Base-by-base conservation (phyloP, 2,888 invertebrate genomes). In the Lottia scabra region DNA sequence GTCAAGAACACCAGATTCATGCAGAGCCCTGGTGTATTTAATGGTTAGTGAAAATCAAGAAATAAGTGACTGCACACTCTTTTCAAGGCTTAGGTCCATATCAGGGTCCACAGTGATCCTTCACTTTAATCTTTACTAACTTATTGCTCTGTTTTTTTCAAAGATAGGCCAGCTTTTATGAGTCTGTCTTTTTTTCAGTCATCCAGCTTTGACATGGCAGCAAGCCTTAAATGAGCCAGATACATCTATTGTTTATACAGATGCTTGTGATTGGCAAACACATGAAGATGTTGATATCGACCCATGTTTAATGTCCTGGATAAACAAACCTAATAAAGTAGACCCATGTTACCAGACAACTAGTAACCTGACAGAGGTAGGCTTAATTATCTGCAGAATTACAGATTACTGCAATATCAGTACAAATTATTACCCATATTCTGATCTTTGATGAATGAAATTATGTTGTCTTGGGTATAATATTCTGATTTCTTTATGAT, bases 151-250 rank as follows among this genome's bases (percentile, higher is more conserved):
- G 15, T 16, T 4, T 38, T 1, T 1, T 38, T 38, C n/a, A 48
- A 13, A 67, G 27, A 23, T 15, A 48, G 6, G 16, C 3, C 13
- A 38, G 3, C 27, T 13, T 38, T 19, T 12, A 4, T 16, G 16
- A 23, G 44, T 38, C 12, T 4, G 44, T 44, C 0, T 64, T 62
- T 46, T 65, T 67, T 74, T 0, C 82, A 89, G 89, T 23, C 78
- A 85, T 75, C 88, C 89, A 27, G 78, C 81, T 8, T 77, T 88
- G 70, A 83, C 85, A 1, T 84, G 83, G 82, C 89, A 89, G 73
- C 89, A 88, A 70, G 88, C 87, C 0, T 75, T 83, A 45, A 88
- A 87, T 77, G 84, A 85, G 30, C 81, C 82, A 8, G 72, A 72
- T 0, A 64, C 75, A 27, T 79, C 84, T 1, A 65, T 64, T 5